Evolutionary conservation across 2,113 vertebrate species (phyloP), one percentile per base, ranked within the genome.

Genomic region (Epinephelus cyanopodus): DNA sequence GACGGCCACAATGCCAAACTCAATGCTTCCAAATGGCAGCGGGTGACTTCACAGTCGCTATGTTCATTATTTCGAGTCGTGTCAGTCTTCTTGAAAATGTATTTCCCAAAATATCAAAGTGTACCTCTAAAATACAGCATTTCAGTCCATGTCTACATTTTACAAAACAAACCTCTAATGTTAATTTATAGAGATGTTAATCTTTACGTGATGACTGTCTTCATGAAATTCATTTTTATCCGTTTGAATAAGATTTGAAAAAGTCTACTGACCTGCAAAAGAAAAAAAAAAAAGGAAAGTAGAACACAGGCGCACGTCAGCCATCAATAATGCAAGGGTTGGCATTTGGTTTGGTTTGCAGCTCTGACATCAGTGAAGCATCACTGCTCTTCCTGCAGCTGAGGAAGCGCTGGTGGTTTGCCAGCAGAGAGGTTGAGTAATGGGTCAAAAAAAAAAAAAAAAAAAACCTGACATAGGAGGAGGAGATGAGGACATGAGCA

Each of bases 311-410:
- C 11, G 6, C 62, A 74, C 62, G 15, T 72, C 60, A 66, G 69
- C 33, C 83, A 93, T 95, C 81, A 92, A 93, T 94, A 92, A 92
- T 94, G 87, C 89, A 93, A 42, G 8, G 39, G 23, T 67, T 93
- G 90, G 81, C 87, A 91, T 94, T 93, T 93, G 79, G 69, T 84
- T 81, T 77, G 87, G 72, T 82, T 76, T 80, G 85, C 77, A 64
- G 74, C 23, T 6, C 19, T 74, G 81, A 18, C 69, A 72, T 92
- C 86, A 84, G 80, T 90, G 89, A 86, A 83, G 90, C 91, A 39
- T 84, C 74, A 61, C 74, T 89, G 87, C 77, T 64, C 85, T 61
- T 81, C 64, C 83, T 83, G 84, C 76, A 74, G 77, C 57, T 33
- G 64, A 64, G 53, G 66, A 39, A 72, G 53, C 13, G 10, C 63